Base-by-base conservation (phyloP, 1,140 invertebrate species). In the Araneus ventricosus region DNA sequence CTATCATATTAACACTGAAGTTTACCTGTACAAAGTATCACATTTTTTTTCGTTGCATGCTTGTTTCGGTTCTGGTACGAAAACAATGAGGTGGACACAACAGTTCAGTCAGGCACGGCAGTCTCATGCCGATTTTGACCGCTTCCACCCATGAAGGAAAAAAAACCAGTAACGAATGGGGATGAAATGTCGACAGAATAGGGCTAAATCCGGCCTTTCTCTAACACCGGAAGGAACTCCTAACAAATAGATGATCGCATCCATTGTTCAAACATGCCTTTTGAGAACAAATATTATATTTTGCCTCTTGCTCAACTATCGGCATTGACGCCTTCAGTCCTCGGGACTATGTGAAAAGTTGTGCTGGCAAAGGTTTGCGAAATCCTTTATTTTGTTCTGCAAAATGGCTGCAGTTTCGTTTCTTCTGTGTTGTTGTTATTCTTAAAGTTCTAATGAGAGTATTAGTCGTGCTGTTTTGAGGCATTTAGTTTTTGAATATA, bases 191-290 rank as follows among this genome's bases (percentile, higher is more conserved):
- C 27, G n/a, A 67, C 80, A 92, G 80, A 86, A 80, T 90, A 59
- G 14, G 45, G 70, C 61, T 63, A 70, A 84, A 84, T 91, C 89
- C 79, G 75, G 30, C 80, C 57, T 59, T 90, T 90, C 88, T 79
- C n/a, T 88, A 45, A 14, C 82, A 59, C 90, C 80, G 90, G 90
- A 92, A 92, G 90, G 90, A 90, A 57, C 75, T 37, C 7, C 30
- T 24, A 41, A 67, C 90, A 92, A 86, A 92, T 92, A 79, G 90
- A 75, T 70, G 90, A 92, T 86, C 34, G 41, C 27, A 37, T 57
- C 41, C 39, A 92, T 92, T 92, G 90, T 92, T 10, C 59, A 57
- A 90, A 92, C 20, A 85, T 57, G 63, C 20, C 61, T 82, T 82
- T 80, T 61, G 90, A 70, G 39, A 61, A 86, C 79, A 91, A 91